Conservation (phyloP, 2,113 vertebrate species). For the Herpetotheres cachinnans region DNA sequence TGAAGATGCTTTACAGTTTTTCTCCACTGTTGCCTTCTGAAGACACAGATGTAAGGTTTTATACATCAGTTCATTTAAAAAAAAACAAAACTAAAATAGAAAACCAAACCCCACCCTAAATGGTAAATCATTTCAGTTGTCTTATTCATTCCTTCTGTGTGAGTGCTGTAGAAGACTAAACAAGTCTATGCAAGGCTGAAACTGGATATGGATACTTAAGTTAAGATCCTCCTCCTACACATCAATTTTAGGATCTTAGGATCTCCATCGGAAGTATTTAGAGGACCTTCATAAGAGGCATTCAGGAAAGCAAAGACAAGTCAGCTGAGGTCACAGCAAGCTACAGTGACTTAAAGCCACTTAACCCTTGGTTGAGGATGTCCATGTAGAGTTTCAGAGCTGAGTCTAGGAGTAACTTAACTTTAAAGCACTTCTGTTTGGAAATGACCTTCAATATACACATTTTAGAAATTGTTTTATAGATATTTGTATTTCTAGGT, state of each 20-base stretch:
- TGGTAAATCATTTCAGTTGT: not conserved
- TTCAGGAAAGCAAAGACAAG: not conserved
- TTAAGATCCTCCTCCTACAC: not conserved
- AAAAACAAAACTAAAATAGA: not conserved
- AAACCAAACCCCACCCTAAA: not conserved
- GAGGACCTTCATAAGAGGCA: not conserved
- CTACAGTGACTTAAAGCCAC: not conserved
- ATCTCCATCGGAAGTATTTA: not conserved
- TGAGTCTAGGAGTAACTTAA: not conserved
- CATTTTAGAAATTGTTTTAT: not conserved
- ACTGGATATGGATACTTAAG: not conserved
- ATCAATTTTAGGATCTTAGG: not conserved
- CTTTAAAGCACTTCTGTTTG: not conserved
- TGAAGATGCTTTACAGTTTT: not conserved
- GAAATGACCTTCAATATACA: not conserved
- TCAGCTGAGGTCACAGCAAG: not conserved
- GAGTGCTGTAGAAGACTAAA: not conserved
- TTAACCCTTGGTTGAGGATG: not conserved
- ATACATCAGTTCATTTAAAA: not conserved
- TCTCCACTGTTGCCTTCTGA: not conserved
- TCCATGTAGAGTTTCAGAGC: not conserved
- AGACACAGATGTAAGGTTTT: not conserved
- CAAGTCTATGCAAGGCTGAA: not conserved
- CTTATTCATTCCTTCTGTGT: not conserved
- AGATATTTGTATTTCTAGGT: not conserved